Conservation (phyloP, 1,140 invertebrate species). For the Bombus confusus region DNA sequence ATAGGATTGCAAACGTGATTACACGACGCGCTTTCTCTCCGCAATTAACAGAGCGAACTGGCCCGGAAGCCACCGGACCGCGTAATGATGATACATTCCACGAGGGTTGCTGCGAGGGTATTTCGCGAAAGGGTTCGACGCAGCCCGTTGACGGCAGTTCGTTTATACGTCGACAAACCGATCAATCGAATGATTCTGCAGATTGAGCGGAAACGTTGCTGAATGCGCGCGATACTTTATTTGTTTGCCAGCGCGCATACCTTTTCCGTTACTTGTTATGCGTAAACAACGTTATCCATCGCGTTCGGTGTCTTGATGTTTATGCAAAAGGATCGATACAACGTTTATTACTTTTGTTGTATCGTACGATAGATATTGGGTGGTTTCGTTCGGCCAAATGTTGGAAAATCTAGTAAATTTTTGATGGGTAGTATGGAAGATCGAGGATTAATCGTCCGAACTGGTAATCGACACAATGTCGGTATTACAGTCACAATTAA, state of each 20-base stretch:
- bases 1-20: slow-evolving; percentile 58
- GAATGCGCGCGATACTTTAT: slow-evolving; percentile 37
- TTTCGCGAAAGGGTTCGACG: slow-evolving; percentile 50
- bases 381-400: not conserved
- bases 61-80: slow-evolving; percentile 59
- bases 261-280: not conserved
- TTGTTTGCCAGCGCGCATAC: not conserved
- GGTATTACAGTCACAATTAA: no score
- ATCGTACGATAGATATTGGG: not conserved
- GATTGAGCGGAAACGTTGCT: slow-evolving; percentile 51
- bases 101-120: slow-evolving; percentile 47
- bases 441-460: not conserved
- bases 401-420: not conserved
- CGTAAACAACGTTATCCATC: not conserved
- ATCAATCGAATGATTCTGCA: slow-evolving; percentile 61
- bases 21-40: slow-evolving; percentile 65
- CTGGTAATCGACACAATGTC: not conserved
- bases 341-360: not conserved
- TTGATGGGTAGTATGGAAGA: not conserved
- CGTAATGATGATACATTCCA: slow-evolving; percentile 72
- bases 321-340: not conserved
- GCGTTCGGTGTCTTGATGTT: not conserved
- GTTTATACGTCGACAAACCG: slow-evolving; percentile 49
- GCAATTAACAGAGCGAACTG: slow-evolving; percentile 68
- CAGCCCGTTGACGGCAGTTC: slow-evolving; percentile 52